A percentile compares a stretch with the other conserved stretches of the same genome.
Conservation (phyloP, 2,113 vertebrate genomes). For the Lasiurus cinereus region DNA sequence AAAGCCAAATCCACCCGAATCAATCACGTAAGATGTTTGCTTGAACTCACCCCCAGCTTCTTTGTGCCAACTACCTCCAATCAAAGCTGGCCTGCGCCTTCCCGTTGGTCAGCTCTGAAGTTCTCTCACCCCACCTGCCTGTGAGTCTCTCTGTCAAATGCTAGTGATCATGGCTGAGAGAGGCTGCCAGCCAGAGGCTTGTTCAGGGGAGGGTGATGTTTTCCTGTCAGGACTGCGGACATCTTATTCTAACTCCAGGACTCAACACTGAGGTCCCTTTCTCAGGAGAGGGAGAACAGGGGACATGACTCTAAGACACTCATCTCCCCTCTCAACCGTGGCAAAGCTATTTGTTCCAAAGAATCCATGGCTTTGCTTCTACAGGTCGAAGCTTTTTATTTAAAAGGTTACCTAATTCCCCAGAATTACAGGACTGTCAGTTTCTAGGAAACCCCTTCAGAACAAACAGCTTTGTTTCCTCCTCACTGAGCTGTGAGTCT, state of each 20-base stretch:
- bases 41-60: neutral
- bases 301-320: neutral
- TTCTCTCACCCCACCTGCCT: no score
- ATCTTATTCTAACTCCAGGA: no score
- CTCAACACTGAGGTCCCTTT: neutral
- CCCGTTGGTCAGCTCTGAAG: neutral
- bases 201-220: neutral
- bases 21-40: neutral
- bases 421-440: neutral
- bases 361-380: neutral
- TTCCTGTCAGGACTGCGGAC: neutral
- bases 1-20: neutral
- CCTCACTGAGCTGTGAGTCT: neutral
- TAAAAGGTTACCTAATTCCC: neutral
- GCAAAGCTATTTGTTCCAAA: neutral
- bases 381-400: neutral
- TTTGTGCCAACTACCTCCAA: neutral
- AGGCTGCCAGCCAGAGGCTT: neutral
- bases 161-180: neutral
- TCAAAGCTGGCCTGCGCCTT: neutral
- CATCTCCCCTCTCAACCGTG: neutral
- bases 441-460: neutral
- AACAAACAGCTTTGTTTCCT: neutral
- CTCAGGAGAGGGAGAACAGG: neutral
- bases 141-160: neutral